Percentiles rank a stretch among this genome's conserved stretches.
Conservation (phyloP, 2,888 invertebrate genomes). For the Standfussiana lucernea region DNA sequence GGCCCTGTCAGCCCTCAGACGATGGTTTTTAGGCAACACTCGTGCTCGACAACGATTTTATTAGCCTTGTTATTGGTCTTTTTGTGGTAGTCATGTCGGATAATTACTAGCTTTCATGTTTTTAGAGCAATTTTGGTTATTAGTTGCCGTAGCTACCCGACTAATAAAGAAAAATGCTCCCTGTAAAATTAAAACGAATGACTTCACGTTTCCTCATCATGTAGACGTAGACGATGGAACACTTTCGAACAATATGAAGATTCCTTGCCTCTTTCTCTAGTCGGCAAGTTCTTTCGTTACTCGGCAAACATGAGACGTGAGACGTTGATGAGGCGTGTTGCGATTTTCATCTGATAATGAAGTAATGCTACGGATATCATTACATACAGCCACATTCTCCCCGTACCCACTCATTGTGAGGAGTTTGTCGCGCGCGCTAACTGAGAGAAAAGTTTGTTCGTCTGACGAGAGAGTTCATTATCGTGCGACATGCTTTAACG, state of each 20-base stretch:
- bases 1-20: conserved; percentile 66
- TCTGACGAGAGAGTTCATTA: conserved; percentile 60
- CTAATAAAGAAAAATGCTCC: neutral
- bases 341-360: conserved; percentile 70
- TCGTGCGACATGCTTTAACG: conserved; percentile 43
- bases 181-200: conserved; percentile 9
- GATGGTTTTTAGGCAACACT: conserved; percentile 63
- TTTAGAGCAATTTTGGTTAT: conserved; percentile 54
- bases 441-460: conserved; percentile 66
- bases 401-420: conserved; percentile 44
- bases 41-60: conserved; percentile 66
- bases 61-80: conserved; percentile 66
- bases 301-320: conserved; percentile 22
- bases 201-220: neutral
- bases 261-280: neutral
- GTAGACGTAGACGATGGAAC: neutral
- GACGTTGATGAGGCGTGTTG: conserved; percentile 67
- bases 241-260: conserved; percentile 11
- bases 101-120: conserved; percentile 62
- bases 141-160: conserved; percentile 7
- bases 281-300: conserved; percentile 21
- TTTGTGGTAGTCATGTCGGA: conserved; percentile 66
- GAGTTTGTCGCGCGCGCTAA: conserved; percentile 53
- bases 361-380: conserved; percentile 57
- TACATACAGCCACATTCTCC: conserved; percentile 35